Base-by-base conservation (phyloP, 2,113 vertebrate genomes). In the Anhinga rufa region DNA sequence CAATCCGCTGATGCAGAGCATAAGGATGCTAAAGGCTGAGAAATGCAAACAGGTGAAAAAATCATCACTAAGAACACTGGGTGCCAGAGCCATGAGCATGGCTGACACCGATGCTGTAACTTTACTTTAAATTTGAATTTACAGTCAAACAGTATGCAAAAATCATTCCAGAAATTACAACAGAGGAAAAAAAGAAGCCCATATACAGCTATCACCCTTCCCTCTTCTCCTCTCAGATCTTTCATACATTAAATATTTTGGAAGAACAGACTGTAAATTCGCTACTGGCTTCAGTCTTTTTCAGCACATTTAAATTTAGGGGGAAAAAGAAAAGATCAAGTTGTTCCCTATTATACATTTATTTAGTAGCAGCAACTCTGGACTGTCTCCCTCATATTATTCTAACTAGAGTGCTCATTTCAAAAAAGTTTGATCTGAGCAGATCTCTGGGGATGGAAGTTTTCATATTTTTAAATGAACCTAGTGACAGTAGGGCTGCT, bases 1-100 rank as follows among this genome's bases (percentile, higher is more conserved):
- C 91, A 95, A 93, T 94, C 89, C 97, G 94, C 68, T 94, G 74
- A 92, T 65, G 62, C 52, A 71, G 48, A 92, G 20, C 25, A 76
- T 81, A 40, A 93, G 58, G 81, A 91, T 24, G 26, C 31, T 51
- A 93, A 95, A 86, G 11, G 42, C 32, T 60, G 40, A 93, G 58
- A 91, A 80, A 71, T 76, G 16, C 55, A 79, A 40, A 65, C 19
- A 86, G 29, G 51, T 91, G 26, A 58, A 92, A 91, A 88, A 38
- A 49, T 8, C 29, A 70, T 69, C 42, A 44, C 44, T 51, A 65
- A 72, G 10, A 16, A 32, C 49, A 49, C 4, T 24, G 28, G 32
- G 12, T 68, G 32, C 19, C 28, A 21, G 12, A 52, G 52, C 54
- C 69, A 62, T 14, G 78, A 70, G 38, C 65, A 58, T 9, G 2